A percentile compares a stretch with the other conserved stretches of the same genome.
These are phyloP conservation scores for Rhizomys pruinosus DNA, from an alignment of 2,113 vertebrate species.

Conservation along the genomic window DNA sequence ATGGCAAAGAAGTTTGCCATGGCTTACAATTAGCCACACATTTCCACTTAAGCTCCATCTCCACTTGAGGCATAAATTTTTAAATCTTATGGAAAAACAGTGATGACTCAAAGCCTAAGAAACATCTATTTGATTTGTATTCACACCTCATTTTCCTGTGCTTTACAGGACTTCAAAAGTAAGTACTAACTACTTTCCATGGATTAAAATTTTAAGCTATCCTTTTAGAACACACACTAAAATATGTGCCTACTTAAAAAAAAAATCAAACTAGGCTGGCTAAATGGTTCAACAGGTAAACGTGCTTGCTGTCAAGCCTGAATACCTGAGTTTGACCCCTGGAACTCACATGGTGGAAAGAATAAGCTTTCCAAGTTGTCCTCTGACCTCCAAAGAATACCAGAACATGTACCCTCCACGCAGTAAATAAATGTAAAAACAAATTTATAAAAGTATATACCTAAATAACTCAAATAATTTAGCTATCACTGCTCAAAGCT, in stretches of 20 bases:
- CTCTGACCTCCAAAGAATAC: not conserved
- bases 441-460: not conserved
- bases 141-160: slow-evolving; percentile 48
- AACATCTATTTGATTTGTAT: slow-evolving; percentile 58
- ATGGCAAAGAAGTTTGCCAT: not conserved
- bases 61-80: not conserved
- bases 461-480: slow-evolving; percentile 16
- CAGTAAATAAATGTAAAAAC: not conserved
- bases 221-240: slow-evolving; percentile 46
- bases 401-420: not conserved
- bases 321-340: not conserved
- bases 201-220: slow-evolving; percentile 29
- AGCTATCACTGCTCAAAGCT: slow-evolving; percentile 24
- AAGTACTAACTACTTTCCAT: slow-evolving; percentile 33
- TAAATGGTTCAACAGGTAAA: not conserved
- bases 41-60: slow-evolving; percentile 4
- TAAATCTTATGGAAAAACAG: slow-evolving; percentile 35
- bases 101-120: slow-evolving; percentile 40
- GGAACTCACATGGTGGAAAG: not conserved
- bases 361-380: not conserved
- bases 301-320: not conserved
- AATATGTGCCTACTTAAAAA: slow-evolving; percentile 21
- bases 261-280: not conserved
- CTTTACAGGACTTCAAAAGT: slow-evolving; percentile 46
- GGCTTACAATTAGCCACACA: not conserved